These are phyloP conservation scores for Eurypyga helias DNA, from an alignment of 2,113 vertebrate genomes.

Conservation along the genomic window DNA sequence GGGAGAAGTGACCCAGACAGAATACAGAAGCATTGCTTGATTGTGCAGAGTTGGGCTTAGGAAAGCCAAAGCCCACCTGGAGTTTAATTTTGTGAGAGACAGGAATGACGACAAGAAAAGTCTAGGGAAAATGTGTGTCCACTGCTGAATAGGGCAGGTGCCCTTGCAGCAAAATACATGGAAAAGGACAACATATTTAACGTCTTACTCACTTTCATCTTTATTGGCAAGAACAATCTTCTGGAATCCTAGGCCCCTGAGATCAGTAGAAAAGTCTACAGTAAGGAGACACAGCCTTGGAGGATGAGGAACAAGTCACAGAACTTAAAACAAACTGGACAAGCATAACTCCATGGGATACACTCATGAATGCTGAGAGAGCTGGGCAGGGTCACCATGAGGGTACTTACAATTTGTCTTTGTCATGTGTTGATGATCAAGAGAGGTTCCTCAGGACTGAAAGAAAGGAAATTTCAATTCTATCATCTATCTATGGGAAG, in stretches of 20 bases:
- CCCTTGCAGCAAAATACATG: background rate
- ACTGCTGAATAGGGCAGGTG: background rate
- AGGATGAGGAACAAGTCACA: background rate
- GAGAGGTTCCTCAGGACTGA: background rate
- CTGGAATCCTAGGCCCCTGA: background rate
- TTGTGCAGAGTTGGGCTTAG: background rate
- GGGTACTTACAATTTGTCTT: background rate
- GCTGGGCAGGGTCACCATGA: background rate
- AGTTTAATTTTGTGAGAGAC: background rate
- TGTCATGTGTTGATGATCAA: background rate
- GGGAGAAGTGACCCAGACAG: background rate
- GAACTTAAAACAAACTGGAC: background rate
- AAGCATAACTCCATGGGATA: background rate
- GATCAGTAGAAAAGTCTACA: background rate
- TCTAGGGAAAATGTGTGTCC: background rate
- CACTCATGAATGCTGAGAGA: background rate
- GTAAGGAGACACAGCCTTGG: background rate
- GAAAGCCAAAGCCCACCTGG: background rate
- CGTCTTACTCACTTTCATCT: background rate
- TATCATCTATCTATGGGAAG: background rate
- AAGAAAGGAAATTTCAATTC: background rate
- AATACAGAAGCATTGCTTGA: background rate
- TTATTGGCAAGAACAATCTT: background rate
- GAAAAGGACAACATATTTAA: background rate
- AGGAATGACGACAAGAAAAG: background rate